Evolutionary conservation across 2,797 vertebrate species (phyloP), one percentile per base, ranked within the genome.

Genomic region (Hypotaenidia philippensis): DNA sequence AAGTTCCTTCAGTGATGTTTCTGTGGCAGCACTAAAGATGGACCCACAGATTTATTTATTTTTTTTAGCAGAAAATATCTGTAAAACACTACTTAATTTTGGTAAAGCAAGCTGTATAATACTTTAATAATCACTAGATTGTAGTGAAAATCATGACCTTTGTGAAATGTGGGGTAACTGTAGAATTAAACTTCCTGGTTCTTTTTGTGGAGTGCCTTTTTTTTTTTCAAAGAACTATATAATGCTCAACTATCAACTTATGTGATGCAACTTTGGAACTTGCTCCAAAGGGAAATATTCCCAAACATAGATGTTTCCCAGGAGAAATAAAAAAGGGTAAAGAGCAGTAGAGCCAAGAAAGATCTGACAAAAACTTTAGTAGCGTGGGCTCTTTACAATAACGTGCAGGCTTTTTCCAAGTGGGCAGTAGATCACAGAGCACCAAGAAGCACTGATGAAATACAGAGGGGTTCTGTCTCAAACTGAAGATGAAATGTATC

Each of bases 221-320:
- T 16, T 59, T 66, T 91, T 87, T 87, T 68, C 36, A 94, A 94
- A 93, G 87, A 94, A 18, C 49, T 22, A 20, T 94, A 94, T 93
- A 93, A 49, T 69, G 53, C 32, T 90, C 25, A 74, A 40, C 76
- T 60, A 90, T 82, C 60, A 64, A 7, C 65, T 77, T 70, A 52
- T 27, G 87, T 89, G 95, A 89, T 3, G 14, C 75, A 85, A 47
- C 70, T 91, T 83, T 87, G 65, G 86, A 94, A 74, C 77, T 82
- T 90, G 57, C 74, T 94, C 87, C 85, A 68, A 60, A 83, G 91
- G 80, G 80, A 66, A 94, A 68, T 94, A 93, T 91, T 90, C 90
- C 83, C 90, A 96, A 94, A 96, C 87, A 84, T 29, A 96, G 89
- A 15, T 80, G 74, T 94, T 95, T 94, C 89, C 94, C 84, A 91